Evolutionary conservation across 1,140 invertebrate species (phyloP), one percentile per base, ranked within the genome.

Genomic region (Hycleus phaleratus): DNA sequence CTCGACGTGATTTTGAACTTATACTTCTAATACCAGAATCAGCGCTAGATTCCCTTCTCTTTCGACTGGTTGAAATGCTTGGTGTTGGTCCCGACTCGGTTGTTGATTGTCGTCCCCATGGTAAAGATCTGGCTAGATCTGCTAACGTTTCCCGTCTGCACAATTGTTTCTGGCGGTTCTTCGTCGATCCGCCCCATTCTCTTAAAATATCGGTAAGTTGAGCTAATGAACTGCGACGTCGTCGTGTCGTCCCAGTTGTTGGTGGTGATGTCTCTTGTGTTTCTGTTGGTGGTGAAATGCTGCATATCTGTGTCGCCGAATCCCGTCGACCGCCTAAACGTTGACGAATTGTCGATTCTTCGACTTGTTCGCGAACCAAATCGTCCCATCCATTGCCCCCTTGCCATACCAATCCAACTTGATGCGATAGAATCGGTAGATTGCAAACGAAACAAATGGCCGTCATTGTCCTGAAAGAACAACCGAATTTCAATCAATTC

Each of bases 371-470:
- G 64, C 89, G 78, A 32, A 92, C 82, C 59, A 93, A 79, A 73
- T 95, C 91, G 82, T 94, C 91, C 86, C 90, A 92, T 61, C 91
- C 90, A 73, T 93, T 95, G 66, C 90, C 90, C 42, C 91, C 91
- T 69, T 91, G 88, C 90, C 91, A 95, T 69, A 93, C 85, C 72
- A 95, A 74, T 7, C 90, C 91, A 70, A 94, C 91, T 81, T 95
- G 92, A 77, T 95, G 91, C 58, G 88, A 92, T 67, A 94, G 81
- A 71, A 95, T 95, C 60, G 92, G 92, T 67, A 95, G 81, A 77
- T 95, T 93, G 85, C 93, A 95, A 61, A 95, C 90, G 78, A 95
- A 95, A 78, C 92, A 95, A 75, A 95, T 88, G 71, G 90, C 86
- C 68, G 90, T 91, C 89, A 93, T 91, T 68, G 87, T 91, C 83